Evolutionary conservation across 2,797 vertebrate genomes (phyloP).

Genomic region (Cossypha niveicapilla): DNA sequence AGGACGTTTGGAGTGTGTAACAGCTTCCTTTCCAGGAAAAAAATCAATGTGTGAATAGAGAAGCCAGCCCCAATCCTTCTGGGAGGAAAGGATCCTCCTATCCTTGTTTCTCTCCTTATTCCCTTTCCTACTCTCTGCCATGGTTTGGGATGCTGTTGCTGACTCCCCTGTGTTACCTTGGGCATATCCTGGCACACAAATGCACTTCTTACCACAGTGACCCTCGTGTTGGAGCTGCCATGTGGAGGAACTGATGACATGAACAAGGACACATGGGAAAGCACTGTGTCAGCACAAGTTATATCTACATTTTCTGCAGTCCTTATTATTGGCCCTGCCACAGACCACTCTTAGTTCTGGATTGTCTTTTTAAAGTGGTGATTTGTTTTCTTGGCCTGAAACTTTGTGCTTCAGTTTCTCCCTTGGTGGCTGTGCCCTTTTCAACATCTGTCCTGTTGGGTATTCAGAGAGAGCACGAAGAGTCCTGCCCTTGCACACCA

Average conservation of each 20-base stretch:
- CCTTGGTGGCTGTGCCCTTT: not conserved
- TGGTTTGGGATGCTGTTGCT: not conserved
- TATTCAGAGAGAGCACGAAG: rapidly evolving
- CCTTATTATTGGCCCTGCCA: not conserved
- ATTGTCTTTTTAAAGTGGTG: not conserved
- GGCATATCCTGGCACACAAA: not conserved
- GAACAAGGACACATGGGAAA: not conserved
- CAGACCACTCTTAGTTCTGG: not conserved
- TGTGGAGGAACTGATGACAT: not conserved
- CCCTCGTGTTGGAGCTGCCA: not conserved
- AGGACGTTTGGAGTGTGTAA: not conserved
- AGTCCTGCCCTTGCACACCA: not conserved
- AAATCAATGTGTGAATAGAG: not conserved
- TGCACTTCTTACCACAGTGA: not conserved
- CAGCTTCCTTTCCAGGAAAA: not conserved
- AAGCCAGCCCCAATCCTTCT: not conserved
- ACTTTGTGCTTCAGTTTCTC: not conserved
- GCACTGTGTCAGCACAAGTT: not conserved
- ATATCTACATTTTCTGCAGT: not conserved
- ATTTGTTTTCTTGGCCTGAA: not conserved
- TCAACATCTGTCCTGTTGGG: not conserved
- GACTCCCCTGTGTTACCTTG: not conserved
- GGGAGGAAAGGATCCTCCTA: not conserved
- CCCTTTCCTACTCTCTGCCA: not conserved
- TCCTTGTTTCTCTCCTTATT: not conserved